A percentile compares a stretch with the other conserved stretches of the same genome.
Evolutionary conservation across 2,888 invertebrate genomes (phyloP).

Genomic region (Sinotaia quadrata): DNA sequence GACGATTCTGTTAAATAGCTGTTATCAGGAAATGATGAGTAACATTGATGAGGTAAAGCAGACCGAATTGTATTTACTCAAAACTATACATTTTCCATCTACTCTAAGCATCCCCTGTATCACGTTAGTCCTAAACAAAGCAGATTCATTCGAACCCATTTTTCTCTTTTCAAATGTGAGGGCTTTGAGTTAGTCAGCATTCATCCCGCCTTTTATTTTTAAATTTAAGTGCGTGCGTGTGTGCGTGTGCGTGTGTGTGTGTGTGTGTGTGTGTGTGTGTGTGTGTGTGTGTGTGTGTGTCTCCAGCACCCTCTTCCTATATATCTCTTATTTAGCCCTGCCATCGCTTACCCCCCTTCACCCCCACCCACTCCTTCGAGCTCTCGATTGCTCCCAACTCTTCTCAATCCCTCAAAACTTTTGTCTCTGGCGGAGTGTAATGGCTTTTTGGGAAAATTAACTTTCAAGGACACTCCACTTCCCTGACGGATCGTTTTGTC

Average conservation of each 20-base stretch:
- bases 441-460: constrained; percentile 25
- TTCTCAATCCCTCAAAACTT: neutral
- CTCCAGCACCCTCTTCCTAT: neutral
- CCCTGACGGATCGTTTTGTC: constrained; percentile 21
- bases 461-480: constrained; percentile 21
- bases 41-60: too few relatives aligned
- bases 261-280: constrained; percentile 8
- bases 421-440: constrained; percentile 2
- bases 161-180: too few relatives aligned
- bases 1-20: too few relatives aligned
- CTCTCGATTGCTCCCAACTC: neutral
- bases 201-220: neutral
- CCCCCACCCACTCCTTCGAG: neutral
- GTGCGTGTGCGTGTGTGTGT: neutral
- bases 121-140: too few relatives aligned
- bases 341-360: neutral
- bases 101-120: too few relatives aligned
- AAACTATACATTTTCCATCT: too few relatives aligned
- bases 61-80: too few relatives aligned
- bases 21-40: too few relatives aligned
- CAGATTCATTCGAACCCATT: too few relatives aligned
- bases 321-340: neutral
- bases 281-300: neutral
- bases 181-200: too few relatives aligned
- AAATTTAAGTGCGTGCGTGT: neutral